Evolutionary conservation across 2,113 vertebrate genomes (phyloP).

Genomic region (Oncorhynchus masou): DNA sequence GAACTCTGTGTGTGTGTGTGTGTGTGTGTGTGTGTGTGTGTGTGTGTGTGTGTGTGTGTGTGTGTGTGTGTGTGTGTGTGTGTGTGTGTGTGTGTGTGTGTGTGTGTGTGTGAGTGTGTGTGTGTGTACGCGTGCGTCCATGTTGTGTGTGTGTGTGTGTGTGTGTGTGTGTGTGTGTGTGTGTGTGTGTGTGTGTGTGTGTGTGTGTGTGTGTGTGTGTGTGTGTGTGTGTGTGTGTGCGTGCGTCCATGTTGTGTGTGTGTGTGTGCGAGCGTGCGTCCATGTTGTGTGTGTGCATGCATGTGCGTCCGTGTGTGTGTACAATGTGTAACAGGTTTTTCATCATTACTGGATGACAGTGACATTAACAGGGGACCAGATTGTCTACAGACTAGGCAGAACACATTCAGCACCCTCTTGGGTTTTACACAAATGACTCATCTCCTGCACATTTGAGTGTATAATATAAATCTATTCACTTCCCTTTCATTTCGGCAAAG

Average conservation of each 20-base stretch:
- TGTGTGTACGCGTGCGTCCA: too few species aligned
- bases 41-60: too few species aligned
- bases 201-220: too few species aligned
- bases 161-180: neutral
- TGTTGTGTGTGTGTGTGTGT: too few species aligned
- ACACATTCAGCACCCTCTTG: conserved; percentile 44
- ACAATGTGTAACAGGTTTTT: conserved; percentile 33
- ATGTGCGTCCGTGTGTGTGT: neutral
- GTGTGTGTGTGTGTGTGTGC: neutral
- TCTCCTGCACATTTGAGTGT: conserved; percentile 42
- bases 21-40: neutral
- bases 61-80: neutral
- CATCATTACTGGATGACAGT: conserved; percentile 49
- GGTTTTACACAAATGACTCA: conserved; percentile 56
- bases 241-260: neutral
- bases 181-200: neutral
- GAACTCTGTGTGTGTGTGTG: neutral
- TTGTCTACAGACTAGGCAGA: conserved; percentile 52
- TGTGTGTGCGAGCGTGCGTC: neutral
- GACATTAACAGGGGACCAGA: conserved; percentile 35
- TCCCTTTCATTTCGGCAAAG: conserved; percentile 36
- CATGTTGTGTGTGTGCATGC: too few species aligned
- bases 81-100: neutral
- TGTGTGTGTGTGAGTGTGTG: too few species aligned
- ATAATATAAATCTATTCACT: too few species aligned